A percentile compares a stretch with the other conserved stretches of the same genome.
Evolutionary conservation across 2,888 invertebrate species (phyloP).

Genomic region (Scaptomyza reducta): DNA sequence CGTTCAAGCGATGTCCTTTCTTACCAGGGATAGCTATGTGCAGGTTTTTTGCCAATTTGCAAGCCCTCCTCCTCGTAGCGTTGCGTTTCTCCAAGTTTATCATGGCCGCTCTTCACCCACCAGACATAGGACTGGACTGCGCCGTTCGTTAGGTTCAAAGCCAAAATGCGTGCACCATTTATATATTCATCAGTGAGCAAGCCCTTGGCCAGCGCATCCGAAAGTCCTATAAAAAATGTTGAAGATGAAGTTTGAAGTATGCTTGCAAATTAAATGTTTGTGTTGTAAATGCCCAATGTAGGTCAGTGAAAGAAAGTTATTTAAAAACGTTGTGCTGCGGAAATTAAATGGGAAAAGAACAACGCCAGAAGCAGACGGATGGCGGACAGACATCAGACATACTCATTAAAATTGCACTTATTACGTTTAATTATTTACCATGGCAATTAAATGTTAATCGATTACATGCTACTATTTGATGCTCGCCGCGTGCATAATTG

Average conservation of each 20-base stretch:
- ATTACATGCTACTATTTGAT: conserved; percentile 8
- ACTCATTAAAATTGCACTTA: conserved; percentile 34
- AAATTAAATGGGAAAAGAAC: conserved; percentile 47
- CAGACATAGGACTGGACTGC: conserved; percentile 86
- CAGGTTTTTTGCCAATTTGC: conserved; percentile 88
- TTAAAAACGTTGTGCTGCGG: conserved; percentile 29
- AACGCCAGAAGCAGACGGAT: neutral
- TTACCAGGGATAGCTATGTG: conserved; percentile 90
- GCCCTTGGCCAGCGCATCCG: conserved; percentile 90
- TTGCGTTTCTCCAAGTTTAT: conserved; percentile 82
- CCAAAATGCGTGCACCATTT: conserved; percentile 86
- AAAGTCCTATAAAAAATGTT: conserved; percentile 85
- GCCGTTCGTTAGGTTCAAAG: conserved; percentile 87
- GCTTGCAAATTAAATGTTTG: conserved; percentile 9
- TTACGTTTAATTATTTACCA: conserved; percentile 26
- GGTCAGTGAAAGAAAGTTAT: conserved; percentile 35
- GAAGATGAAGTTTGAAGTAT: conserved; percentile 11
- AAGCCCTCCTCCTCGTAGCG: conserved; percentile 86
- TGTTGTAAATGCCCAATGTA: conserved; percentile 26
- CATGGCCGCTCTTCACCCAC: conserved; percentile 85
- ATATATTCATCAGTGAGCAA: conserved; percentile 87
- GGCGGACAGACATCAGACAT: conserved; percentile 1
- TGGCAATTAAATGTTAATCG: conserved; percentile 9
- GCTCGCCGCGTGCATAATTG: neutral
- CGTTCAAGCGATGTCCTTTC: conserved; percentile 56